These are phyloP conservation scores for Heliconius melpomene DNA, from an alignment of 1,140 invertebrate species.

Conservation along the genomic window DNA sequence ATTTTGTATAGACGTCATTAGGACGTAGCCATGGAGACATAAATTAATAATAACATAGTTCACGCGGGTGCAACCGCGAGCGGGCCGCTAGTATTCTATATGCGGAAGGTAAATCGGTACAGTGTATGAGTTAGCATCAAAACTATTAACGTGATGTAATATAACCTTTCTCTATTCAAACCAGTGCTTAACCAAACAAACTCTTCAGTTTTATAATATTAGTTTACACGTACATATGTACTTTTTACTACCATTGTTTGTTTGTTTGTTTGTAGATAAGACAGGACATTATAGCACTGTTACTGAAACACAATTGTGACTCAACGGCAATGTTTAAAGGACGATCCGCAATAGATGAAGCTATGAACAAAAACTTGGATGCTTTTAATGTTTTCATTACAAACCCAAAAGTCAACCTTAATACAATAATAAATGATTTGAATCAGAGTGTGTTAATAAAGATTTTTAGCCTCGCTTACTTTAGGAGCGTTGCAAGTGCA, in stretches of 20 bases:
- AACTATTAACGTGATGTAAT: no score
- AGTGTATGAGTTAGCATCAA: no score
- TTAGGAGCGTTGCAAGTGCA: slow-evolving; percentile 43
- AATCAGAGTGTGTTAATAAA: slow-evolving; percentile 67
- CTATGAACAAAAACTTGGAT: slow-evolving; percentile 51
- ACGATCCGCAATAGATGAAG: slow-evolving; percentile 56
- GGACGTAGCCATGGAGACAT: no score
- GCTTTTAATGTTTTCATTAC: slow-evolving; percentile 58
- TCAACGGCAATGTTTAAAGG: slow-evolving; percentile 57
- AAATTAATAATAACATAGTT: no score
- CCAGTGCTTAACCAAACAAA: no score
- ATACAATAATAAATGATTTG: slow-evolving; percentile 57
- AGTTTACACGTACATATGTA: background rate
- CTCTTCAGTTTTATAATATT: background rate
- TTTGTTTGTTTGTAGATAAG: slow-evolving; percentile 41
- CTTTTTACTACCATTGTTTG: background rate
- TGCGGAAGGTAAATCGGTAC: no score
- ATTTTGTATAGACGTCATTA: no score
- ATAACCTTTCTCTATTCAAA: no score
- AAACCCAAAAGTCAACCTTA: slow-evolving; percentile 55
- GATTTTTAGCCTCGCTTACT: slow-evolving; percentile 59
- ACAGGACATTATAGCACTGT: slow-evolving; percentile 50
- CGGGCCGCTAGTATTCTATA: no score
- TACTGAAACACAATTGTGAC: slow-evolving; percentile 60
- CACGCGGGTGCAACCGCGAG: no score